Percentiles rank a stretch among this genome's conserved stretches.
phyloP scores from a whole-genome alignment of 64 coral and sea anemone genomes.

The Trachythela sp. region DNA sequence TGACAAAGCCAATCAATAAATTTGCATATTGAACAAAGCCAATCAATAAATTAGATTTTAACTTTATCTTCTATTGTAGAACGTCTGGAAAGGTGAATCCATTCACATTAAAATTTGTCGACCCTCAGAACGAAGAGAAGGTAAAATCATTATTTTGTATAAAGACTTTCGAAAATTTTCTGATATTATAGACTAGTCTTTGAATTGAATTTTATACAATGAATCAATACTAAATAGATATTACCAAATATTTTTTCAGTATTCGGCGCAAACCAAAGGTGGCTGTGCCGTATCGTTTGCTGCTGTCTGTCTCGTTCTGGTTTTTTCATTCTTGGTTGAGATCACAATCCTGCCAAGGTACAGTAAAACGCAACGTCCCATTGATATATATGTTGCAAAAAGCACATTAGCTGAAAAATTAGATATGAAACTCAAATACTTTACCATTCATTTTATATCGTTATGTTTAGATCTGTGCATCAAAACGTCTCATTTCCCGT shows the following conservation, averaged over 20 bases:
- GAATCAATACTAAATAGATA: background rate
- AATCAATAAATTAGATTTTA: too few species aligned
- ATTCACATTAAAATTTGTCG: constrained; percentile 3
- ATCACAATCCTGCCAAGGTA: constrained; percentile 81
- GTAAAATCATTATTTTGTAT: background rate
- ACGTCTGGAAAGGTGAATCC: background rate
- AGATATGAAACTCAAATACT: too few species aligned
- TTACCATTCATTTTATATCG: too few species aligned
- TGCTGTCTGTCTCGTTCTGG: constrained; percentile 69
- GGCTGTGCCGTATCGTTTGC: constrained; percentile 65
- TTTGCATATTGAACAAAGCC: too few species aligned
- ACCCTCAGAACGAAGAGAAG: background rate
- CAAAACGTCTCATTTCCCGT: constrained; percentile 1
- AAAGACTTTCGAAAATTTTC: too few species aligned
- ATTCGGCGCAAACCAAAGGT: constrained; percentile 71
- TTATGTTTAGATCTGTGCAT: background rate
- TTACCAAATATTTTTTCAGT: constrained; percentile 43
- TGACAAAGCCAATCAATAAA: too few species aligned
- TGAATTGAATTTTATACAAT: too few species aligned
- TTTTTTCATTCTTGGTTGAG: constrained; percentile 90
- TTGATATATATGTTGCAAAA: background rate
- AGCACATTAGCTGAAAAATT: background rate
- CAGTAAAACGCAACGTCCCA: background rate
- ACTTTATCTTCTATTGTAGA: background rate
- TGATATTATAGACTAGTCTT: too few species aligned